These are phyloP conservation scores for Nephotettix cincticeps DNA, from an alignment of 1,140 invertebrate species.

Conservation along the genomic window DNA sequence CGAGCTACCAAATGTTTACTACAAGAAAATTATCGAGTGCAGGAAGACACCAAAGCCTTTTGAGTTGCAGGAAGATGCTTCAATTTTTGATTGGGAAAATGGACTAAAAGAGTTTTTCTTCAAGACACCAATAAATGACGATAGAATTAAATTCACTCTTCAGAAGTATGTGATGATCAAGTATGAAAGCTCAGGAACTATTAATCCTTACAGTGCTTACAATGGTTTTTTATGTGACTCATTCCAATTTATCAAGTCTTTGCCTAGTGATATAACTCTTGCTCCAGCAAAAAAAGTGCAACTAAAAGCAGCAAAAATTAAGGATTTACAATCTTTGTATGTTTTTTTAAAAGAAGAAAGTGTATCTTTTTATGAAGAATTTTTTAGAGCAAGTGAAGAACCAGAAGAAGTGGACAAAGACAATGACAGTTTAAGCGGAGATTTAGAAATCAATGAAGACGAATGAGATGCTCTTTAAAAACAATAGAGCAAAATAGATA, in stretches of 20 bases:
- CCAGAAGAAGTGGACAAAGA: not conserved
- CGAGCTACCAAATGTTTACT: not conserved
- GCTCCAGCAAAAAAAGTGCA: constrained; percentile 9
- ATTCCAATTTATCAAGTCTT: constrained; percentile 3
- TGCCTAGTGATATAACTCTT: not conserved
- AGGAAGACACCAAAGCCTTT: not conserved
- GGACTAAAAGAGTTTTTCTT: not conserved
- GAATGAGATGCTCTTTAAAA: not conserved
- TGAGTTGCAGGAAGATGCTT: not conserved
- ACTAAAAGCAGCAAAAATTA: constrained; percentile 2
- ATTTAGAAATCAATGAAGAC: not conserved
- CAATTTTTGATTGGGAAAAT: constrained; percentile 6
- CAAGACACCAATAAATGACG: not conserved
- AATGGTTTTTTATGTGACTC: not conserved
- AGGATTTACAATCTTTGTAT: not conserved
- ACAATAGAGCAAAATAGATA: not conserved
- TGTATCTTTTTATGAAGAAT: constrained; percentile 5
- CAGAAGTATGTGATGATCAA: constrained; percentile 5
- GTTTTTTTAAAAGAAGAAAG: constrained; percentile 8
- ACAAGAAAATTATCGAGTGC: not conserved
- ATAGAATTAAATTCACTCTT: constrained; percentile 6
- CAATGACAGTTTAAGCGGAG: constrained; percentile 14
- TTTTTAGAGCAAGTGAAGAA: constrained; percentile 6
- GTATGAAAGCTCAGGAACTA: not conserved
- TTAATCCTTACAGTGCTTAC: not conserved